phyloP scores from a whole-genome alignment of 2,888 invertebrate species.

The Abrostola triplasia region DNA sequence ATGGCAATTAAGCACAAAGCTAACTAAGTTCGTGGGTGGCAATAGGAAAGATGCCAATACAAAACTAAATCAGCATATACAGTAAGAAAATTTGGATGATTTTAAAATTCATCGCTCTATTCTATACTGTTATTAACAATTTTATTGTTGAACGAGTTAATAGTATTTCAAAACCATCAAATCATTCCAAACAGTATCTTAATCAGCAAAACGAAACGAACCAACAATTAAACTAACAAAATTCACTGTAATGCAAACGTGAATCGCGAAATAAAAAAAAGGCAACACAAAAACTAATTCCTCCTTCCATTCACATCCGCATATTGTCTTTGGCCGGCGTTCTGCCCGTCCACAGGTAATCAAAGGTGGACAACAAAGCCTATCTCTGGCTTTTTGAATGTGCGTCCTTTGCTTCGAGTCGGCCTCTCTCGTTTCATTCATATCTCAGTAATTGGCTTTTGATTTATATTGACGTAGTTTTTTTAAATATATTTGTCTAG shows the following conservation, averaged over 20 bases:
- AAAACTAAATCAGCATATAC: too few relatives aligned
- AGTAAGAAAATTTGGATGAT: too few relatives aligned
- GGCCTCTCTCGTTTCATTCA: conserved; percentile 71
- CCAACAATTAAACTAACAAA: conserved; percentile 43
- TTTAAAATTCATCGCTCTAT: too few relatives aligned
- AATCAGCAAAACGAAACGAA: not conserved
- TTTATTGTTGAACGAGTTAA: too few relatives aligned
- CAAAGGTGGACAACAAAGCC: conserved; percentile 85
- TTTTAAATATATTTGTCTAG: conserved; percentile 5
- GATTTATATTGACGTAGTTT: conserved; percentile 70
- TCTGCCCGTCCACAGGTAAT: conserved; percentile 75
- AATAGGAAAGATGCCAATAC: too few relatives aligned
- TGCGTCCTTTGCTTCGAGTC: conserved; percentile 70
- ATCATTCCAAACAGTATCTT: too few relatives aligned
- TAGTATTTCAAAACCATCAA: too few relatives aligned
- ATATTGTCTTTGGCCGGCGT: conserved; percentile 69
- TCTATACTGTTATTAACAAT: too few relatives aligned
- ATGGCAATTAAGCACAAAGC: too few relatives aligned
- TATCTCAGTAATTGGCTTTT: conserved; percentile 84
- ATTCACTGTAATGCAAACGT: conserved; percentile 32
- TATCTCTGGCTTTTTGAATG: conserved; percentile 78
- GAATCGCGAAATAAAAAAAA: conserved; percentile 40
- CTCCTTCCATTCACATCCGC: conserved; percentile 60
- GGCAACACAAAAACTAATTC: conserved; percentile 59
- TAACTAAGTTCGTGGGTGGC: too few relatives aligned